Conservation (phyloP, 2,797 vertebrate genomes). For the Gouania willdenowi region DNA sequence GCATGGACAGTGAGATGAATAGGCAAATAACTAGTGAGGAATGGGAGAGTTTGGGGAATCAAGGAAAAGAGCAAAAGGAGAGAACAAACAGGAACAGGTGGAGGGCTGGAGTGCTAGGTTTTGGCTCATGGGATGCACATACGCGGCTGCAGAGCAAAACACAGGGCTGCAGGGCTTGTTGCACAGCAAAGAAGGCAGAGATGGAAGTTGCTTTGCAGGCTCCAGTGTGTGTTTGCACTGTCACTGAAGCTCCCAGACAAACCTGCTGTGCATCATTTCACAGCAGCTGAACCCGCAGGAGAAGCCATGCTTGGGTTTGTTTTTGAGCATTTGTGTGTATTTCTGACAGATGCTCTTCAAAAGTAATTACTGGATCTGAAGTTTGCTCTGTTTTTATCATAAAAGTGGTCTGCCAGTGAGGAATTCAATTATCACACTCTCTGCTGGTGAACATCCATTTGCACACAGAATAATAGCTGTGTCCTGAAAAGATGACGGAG, state of each 20-base stretch:
- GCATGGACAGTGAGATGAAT: constrained; percentile 54
- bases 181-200: constrained; percentile 49
- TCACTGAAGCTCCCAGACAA: constrained; percentile 47
- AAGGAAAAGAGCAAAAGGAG: constrained; percentile 11
- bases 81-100: constrained; percentile 15
- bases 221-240: constrained; percentile 25
- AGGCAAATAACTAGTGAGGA: constrained; percentile 59
- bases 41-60: neutral
- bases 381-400: constrained; percentile 51
- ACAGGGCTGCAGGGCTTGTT: constrained; percentile 49
- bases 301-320: constrained; percentile 17
- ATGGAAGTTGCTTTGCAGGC: constrained; percentile 33
- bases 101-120: constrained; percentile 40
- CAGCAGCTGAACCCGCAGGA: constrained; percentile 44
- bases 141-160: constrained; percentile 33
- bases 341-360: constrained; percentile 19
- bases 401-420: constrained; percentile 60
- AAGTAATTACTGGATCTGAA: constrained; percentile 59
- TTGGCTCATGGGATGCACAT: constrained; percentile 34
- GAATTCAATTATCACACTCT: constrained; percentile 62
- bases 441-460: constrained; percentile 20
- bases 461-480: constrained; percentile 27
- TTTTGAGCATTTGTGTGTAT: constrained; percentile 6
- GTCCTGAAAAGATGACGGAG: too few species aligned
- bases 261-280: constrained; percentile 34